Evolutionary conservation across 2,797 vertebrate genomes (phyloP).

Genomic region (Sylvia borin): DNA sequence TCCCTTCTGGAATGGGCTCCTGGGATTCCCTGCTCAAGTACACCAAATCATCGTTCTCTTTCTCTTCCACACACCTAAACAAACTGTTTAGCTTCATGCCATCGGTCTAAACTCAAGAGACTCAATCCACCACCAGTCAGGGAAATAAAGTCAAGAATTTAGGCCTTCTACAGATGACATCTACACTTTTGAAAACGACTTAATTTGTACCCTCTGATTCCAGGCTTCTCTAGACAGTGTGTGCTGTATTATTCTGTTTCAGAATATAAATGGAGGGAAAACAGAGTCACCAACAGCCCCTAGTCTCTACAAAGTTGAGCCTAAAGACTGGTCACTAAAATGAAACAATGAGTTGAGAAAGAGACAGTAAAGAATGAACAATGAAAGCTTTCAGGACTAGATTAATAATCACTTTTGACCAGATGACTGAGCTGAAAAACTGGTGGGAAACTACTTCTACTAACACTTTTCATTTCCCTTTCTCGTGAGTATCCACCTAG

Average conservation of each 20-base stretch:
- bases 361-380: neutral
- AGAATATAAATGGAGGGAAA: neutral
- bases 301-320: neutral
- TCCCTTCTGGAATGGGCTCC: neutral
- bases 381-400: neutral
- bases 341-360: neutral
- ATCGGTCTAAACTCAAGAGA: neutral
- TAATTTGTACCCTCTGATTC: neutral
- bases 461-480: neutral
- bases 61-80: neutral
- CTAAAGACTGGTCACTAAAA: neutral
- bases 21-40: neutral
- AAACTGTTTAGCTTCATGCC: neutral
- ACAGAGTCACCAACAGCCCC: neutral
- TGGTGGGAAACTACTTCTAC: neutral
- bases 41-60: neutral
- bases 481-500: neutral
- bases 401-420: neutral
- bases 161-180: neutral
- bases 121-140: neutral
- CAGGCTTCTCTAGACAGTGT: neutral
- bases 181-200: neutral
- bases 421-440: neutral
- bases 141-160: neutral
- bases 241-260: neutral